These are phyloP conservation scores for Psilanteris sp. DNA, from an alignment of 1,140 invertebrate genomes.

Conservation along the genomic window DNA sequence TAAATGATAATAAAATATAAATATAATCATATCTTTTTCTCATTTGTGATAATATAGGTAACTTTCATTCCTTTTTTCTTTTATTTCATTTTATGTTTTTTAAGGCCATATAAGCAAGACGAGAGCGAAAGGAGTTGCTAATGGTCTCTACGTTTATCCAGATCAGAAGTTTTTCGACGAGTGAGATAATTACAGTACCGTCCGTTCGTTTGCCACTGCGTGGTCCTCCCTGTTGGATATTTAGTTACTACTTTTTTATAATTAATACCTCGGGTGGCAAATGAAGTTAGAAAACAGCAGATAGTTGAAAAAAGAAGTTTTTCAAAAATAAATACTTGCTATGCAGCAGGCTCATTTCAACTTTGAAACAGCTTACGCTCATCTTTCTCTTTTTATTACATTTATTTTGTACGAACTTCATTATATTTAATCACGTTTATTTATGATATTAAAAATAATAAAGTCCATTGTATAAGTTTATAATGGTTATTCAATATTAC, in stretches of 20 bases:
- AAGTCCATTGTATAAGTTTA: too few species aligned
- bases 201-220: conserved; percentile 64
- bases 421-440: conserved; percentile 19
- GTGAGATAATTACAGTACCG: conserved; percentile 74
- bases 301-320: conserved; percentile 65
- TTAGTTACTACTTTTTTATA: conserved; percentile 78
- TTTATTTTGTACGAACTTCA: conserved; percentile 18
- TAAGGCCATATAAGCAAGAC: conserved; percentile 46
- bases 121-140: conserved; percentile 66
- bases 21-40: conserved; percentile 35
- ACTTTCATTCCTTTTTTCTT: too few species aligned
- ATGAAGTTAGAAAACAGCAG: conserved; percentile 70
- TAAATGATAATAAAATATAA: conserved; percentile 19
- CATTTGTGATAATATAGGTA: conserved; percentile 23
- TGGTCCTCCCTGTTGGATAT: conserved; percentile 69
- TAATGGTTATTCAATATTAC: too few species aligned
- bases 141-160: conserved; percentile 74
- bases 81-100: conserved; percentile 27
- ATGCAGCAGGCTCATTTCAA: conserved; percentile 28
- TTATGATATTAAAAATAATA: conserved; percentile 6
- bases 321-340: conserved; percentile 72
- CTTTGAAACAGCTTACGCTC: conserved; percentile 56
- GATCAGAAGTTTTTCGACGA: conserved; percentile 76
- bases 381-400: conserved; percentile 15
- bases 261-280: conserved; percentile 77